phyloP scores from a whole-genome alignment of 2,113 vertebrate species.

The Crotalus tigris region DNA sequence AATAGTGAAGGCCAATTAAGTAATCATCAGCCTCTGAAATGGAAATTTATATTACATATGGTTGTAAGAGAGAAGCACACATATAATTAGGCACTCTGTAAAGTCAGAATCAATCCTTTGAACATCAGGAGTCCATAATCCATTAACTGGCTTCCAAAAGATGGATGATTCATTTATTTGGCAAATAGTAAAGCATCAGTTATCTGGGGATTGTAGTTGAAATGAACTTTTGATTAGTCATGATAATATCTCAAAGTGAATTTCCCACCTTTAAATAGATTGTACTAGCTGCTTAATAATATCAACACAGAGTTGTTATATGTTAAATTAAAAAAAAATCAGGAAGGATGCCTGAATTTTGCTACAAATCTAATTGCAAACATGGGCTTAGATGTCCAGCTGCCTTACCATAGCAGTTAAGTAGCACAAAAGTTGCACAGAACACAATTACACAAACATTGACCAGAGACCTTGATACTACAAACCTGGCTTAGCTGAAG shows the following conservation, averaged over 20 bases:
- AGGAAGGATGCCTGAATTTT: background rate
- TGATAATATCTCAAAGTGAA: constrained; percentile 28
- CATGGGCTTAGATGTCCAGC: background rate
- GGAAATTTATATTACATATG: constrained; percentile 26
- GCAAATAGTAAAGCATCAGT: constrained; percentile 21
- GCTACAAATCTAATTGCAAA: background rate
- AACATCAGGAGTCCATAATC: constrained; percentile 35
- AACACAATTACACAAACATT: background rate
- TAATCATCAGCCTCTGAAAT: constrained; percentile 19
- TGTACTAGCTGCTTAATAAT: background rate
- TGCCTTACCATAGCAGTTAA: background rate
- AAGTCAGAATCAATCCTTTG: constrained; percentile 28
- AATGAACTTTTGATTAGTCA: constrained; percentile 35
- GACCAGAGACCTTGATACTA: background rate
- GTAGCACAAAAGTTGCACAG: background rate
- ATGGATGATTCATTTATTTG: constrained; percentile 26
- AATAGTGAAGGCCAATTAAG: constrained; percentile 35
- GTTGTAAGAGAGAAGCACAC: background rate
- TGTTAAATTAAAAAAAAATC: constrained; percentile 6
- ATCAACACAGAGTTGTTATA: background rate
- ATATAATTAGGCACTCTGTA: constrained; percentile 27
- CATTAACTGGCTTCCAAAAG: constrained; percentile 42
- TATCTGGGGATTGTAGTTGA: constrained; percentile 28
- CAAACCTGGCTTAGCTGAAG: background rate
- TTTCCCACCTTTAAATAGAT: constrained; percentile 18